These are phyloP conservation scores for Tyto alba DNA, from an alignment of 2,113 vertebrate species.

Conservation along the genomic window DNA sequence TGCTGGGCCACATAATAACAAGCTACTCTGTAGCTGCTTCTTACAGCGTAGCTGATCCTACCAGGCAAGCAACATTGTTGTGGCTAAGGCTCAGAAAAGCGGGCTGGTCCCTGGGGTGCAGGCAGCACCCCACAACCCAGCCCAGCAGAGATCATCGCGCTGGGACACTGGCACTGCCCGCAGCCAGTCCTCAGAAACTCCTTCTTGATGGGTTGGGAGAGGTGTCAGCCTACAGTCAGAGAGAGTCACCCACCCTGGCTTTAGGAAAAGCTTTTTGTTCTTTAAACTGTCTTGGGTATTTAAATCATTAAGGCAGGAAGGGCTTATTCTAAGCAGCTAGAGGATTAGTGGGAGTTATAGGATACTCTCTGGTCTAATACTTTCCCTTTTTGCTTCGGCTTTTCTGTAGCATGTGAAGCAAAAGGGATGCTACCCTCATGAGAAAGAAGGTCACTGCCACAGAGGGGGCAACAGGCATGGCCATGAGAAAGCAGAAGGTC, in stretches of 20 bases:
- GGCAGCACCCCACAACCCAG: rapidly evolving
- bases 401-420: background rate
- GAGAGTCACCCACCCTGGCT: background rate
- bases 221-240: background rate
- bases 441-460: background rate
- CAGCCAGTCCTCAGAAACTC: background rate
- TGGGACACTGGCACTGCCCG: rapidly evolving
- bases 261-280: constrained; percentile 30
- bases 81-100: background rate
- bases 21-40: background rate
- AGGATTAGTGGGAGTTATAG: constrained; percentile 24
- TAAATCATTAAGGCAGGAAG: constrained; percentile 47
- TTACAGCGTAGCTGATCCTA: background rate
- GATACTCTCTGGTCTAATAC: background rate
- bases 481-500: background rate
- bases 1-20: background rate
- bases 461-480: background rate
- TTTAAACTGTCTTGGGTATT: constrained; percentile 17
- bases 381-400: background rate
- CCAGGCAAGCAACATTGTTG: background rate
- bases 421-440: background rate
- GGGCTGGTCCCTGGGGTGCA: background rate
- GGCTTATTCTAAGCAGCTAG: constrained; percentile 35
- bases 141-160: background rate
- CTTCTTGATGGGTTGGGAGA: background rate